A percentile compares a stretch with the other conserved stretches of the same genome.
phyloP scores from a whole-genome alignment of 2,888 invertebrate species.

The Stegana nigrithorax region DNA sequence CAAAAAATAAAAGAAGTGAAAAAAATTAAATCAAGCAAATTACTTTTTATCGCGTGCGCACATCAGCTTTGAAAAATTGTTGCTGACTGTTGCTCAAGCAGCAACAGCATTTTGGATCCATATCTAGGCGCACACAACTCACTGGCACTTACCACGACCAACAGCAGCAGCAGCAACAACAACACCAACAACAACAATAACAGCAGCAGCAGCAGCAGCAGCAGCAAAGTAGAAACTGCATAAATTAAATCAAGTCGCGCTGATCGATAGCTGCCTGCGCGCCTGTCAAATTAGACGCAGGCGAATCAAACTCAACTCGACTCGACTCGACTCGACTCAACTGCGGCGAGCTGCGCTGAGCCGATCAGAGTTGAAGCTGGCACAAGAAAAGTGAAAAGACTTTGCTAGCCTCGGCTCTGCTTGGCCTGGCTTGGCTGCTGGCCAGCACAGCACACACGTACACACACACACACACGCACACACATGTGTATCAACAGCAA shows the following conservation, averaged over 20 bases:
- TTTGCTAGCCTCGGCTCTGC: too few species aligned
- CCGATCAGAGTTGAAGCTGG: too few species aligned
- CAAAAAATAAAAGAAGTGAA: neutral
- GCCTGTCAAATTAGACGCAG: slow-evolving; percentile 16
- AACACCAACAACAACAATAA: too few species aligned
- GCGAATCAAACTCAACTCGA: too few species aligned
- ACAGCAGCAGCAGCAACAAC: neutral
- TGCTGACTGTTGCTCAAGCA: slow-evolving; percentile 1
- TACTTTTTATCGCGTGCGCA: slow-evolving; percentile 58
- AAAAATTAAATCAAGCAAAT: slow-evolving; percentile 58
- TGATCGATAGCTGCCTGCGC: neutral
- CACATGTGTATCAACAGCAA: too few species aligned
- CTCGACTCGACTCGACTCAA: too few species aligned
- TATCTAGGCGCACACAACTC: neutral
- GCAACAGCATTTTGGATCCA: neutral
- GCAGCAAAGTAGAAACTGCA: neutral
- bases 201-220: neutral
- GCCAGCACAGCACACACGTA: too few species aligned
- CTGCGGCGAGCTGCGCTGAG: neutral
- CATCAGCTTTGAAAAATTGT: slow-evolving; percentile 38
- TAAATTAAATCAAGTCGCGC: slow-evolving; percentile 3
- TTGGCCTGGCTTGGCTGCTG: too few species aligned
- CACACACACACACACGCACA: too few species aligned
- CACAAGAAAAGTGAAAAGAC: too few species aligned
- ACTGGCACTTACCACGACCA: neutral